phyloP scores from a whole-genome alignment of 2,888 invertebrate species.

The Serrognathus titanus region DNA sequence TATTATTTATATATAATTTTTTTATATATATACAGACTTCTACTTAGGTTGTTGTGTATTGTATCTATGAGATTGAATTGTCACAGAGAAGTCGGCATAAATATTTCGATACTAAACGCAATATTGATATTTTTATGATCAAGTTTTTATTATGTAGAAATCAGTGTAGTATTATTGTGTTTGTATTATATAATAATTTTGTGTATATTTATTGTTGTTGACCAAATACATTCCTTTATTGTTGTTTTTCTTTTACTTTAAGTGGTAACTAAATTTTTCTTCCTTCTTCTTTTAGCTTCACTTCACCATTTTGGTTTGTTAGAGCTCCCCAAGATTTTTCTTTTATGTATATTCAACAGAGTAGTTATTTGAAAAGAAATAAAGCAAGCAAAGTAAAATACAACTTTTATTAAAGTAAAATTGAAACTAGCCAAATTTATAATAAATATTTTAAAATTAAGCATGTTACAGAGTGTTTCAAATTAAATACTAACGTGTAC shows the following conservation, averaged over 20 bases:
- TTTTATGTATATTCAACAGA: too few relatives aligned
- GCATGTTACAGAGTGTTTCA: not conserved
- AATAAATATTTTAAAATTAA: slow-evolving; percentile 1
- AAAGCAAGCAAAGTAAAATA: slow-evolving; percentile 1
- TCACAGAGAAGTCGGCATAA: not conserved
- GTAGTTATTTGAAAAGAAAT: not conserved
- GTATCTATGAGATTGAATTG: slow-evolving; percentile 13
- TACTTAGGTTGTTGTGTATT: not conserved
- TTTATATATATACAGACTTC: too few relatives aligned
- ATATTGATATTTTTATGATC: too few relatives aligned
- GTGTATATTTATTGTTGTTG: slow-evolving; percentile 7
- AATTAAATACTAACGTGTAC: not conserved
- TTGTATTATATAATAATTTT: slow-evolving; percentile 8
- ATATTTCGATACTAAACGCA: too few relatives aligned
- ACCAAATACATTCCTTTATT: slow-evolving; percentile 14
- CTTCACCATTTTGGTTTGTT: too few relatives aligned
- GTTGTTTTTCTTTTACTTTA: not conserved
- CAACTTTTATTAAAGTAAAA: not conserved
- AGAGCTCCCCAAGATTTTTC: too few relatives aligned
- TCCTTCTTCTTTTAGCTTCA: too few relatives aligned
- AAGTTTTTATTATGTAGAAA: too few relatives aligned
- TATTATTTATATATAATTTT: too few relatives aligned
- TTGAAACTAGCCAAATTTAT: not conserved
- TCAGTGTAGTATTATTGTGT: not conserved
- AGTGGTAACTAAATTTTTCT: too few relatives aligned